Evolutionary conservation across 2,888 invertebrate genomes (phyloP).

Genomic region (Thyatira batis): DNA sequence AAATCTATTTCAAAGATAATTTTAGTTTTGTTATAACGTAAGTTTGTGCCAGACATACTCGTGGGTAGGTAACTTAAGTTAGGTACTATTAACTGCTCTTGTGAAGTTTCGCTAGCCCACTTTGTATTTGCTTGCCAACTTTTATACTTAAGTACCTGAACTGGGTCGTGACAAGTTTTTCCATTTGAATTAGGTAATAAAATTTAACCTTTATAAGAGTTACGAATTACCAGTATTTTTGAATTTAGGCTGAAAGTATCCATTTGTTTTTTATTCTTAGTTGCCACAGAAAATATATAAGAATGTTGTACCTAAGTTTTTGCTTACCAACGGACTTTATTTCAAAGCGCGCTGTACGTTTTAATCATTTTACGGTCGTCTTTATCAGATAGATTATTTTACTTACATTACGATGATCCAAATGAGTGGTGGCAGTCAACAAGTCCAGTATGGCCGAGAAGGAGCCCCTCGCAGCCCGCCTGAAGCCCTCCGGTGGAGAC

Average conservation of each 20-base stretch:
- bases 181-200: background rate
- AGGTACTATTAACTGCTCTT: background rate
- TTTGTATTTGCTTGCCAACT: background rate
- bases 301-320: no score
- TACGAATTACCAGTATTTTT: no score
- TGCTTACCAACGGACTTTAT: no score
- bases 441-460: constrained; percentile 92
- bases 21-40: background rate
- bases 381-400: background rate
- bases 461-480: constrained; percentile 90
- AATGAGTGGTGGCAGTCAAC: constrained; percentile 88
- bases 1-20: no score
- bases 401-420: constrained; percentile 85
- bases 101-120: background rate
- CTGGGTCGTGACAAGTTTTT: background rate
- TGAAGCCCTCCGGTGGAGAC: constrained; percentile 88
- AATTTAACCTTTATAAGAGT: background rate
- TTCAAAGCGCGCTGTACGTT: no score
- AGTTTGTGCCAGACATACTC: no score
- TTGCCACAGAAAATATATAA: no score
- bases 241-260: no score
- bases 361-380: background rate
- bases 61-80: background rate
- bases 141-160: background rate
- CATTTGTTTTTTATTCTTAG: no score